Base-by-base conservation (phyloP, 2,113 vertebrate genomes). In the Corydoras sp. region DNA sequence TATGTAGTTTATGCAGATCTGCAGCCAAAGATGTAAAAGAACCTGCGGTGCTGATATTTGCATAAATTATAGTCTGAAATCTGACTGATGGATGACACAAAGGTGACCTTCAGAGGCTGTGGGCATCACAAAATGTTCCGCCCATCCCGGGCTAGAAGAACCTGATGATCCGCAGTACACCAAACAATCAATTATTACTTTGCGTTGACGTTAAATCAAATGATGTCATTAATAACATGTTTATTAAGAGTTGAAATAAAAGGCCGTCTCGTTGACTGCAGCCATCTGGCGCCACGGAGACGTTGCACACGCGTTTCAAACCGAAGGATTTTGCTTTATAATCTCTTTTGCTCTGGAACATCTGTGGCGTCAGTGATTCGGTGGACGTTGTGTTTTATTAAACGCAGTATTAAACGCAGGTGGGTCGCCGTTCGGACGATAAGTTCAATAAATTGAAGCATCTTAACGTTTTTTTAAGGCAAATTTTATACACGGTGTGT, bases 271-370 rank as follows among this genome's bases (percentile, higher is more conserved):
- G 72, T 14, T 5, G 67, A 73, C 54, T n/a, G 70, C 48, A 58
- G 9, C 71, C 78, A 77, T 73, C 78, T 80, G 78, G 61, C 63
- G 63, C 10, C 13, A 64, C 71, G 78, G 79, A 69, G 65, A 81
- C 81, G 66, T 53, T 61, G 49, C 12, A 29, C 64, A 50, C 60
- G 18, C 12, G 64, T 10, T 43, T 5, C 30, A 32, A 68, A 72
- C 24, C 10, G 67, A 29, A 68, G 55, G 60, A 32, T 32, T 76
- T 77, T 58, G 18, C 31, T 77, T 66, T 15, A 58, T 70, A 74
- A 74, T 70, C 67, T 61, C 62, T 62, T 61, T 65, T 53, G 24
- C 51, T 58, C 24, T 43, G 43, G 15, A 29, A 56, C 65, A 67
- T 67, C 65, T 55, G n/a, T 35, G n/a, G 12, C 14, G 14, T 56